Evolutionary conservation across 2,113 vertebrate genomes (phyloP).

Genomic region (Ceuthmochares aereus): DNA sequence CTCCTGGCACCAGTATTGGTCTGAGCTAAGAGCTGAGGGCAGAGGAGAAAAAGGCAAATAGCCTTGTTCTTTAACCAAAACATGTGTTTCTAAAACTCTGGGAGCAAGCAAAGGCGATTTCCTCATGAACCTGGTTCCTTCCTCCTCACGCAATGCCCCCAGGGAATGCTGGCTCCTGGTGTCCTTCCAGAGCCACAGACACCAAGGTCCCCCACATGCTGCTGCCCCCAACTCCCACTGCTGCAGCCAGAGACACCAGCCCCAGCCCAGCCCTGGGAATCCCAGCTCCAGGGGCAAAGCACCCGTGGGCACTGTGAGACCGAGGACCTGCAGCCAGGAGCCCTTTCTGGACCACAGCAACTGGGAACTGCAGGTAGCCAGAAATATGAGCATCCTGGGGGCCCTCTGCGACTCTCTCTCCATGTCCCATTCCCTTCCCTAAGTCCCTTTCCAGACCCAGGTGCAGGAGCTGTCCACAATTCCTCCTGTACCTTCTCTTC

Average conservation of each 20-base stretch:
- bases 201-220: rapidly evolving
- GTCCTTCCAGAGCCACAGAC: neutral
- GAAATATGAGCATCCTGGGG: neutral
- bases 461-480: neutral
- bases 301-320: rapidly evolving
- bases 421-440: neutral
- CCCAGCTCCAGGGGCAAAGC: neutral
- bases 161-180: neutral
- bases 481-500: neutral
- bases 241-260: neutral
- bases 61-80: neutral
- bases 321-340: neutral
- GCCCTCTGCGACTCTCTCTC: neutral
- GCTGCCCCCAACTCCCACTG: neutral
- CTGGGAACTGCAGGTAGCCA: neutral
- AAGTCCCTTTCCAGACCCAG: neutral
- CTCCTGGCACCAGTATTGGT: neutral
- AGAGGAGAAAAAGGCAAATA: neutral
- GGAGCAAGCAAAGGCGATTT: neutral
- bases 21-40: neutral
- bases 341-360: neutral
- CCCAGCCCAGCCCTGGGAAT: neutral
- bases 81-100: neutral
- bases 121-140: too few relatives aligned
- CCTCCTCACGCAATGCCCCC: neutral